phyloP scores from a whole-genome alignment of 1,140 invertebrate species.

The Plutomurus gul region DNA sequence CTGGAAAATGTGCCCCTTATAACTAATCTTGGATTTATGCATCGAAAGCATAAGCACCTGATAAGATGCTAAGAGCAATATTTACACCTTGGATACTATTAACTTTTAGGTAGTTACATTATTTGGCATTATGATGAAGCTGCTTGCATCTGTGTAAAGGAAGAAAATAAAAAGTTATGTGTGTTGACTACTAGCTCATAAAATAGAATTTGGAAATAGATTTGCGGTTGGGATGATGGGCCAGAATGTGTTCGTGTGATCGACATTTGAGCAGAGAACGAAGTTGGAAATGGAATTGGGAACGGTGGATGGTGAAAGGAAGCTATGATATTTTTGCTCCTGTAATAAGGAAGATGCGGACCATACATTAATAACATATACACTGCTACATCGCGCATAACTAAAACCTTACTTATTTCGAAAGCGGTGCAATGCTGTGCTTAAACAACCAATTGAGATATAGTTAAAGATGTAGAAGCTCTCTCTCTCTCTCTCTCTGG shows the following conservation, averaged over 20 bases:
- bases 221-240: neutral
- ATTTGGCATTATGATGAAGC: neutral
- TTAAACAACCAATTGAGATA: too few relatives aligned
- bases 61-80: too few relatives aligned
- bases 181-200: neutral
- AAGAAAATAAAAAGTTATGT: neutral
- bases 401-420: constrained; percentile 11
- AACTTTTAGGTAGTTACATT: neutral
- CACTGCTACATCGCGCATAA: neutral
- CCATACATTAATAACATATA: neutral
- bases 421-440: neutral
- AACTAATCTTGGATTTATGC: too few relatives aligned
- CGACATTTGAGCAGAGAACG: constrained; percentile 30
- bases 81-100: neutral
- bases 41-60: too few relatives aligned
- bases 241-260: constrained; percentile 25
- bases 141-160: neutral
- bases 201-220: constrained; percentile 9
- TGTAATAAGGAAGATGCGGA: neutral
- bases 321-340: constrained; percentile 38
- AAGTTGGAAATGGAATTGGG: constrained; percentile 42
- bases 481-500: too few relatives aligned
- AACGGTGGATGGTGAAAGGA: constrained; percentile 27
- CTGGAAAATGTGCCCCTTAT: too few relatives aligned
- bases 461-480: too few relatives aligned